Evolutionary conservation across 2,797 vertebrate genomes (phyloP).

Genomic region (Capromys pilorides): DNA sequence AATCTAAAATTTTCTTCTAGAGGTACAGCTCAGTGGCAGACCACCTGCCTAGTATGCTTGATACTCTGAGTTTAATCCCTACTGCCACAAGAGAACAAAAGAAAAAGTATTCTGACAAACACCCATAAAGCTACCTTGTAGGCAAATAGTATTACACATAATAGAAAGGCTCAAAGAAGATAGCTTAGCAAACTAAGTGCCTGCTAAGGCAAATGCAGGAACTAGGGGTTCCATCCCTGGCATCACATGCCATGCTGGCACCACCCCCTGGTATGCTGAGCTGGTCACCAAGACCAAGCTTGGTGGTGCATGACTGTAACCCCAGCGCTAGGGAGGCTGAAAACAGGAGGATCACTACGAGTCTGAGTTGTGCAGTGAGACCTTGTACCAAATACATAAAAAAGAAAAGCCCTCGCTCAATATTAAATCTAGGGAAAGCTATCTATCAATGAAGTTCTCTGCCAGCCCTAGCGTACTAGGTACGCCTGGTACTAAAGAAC

Average conservation of each 20-base stretch:
- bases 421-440: conserved; percentile 2
- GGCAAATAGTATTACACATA: not conserved
- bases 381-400: too few species aligned
- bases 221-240: too few species aligned
- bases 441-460: conserved; percentile 27
- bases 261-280: too few species aligned
- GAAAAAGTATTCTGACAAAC: not conserved
- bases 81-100: not conserved
- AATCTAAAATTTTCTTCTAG: conserved; percentile 10
- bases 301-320: too few species aligned
- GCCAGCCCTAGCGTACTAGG: too few species aligned
- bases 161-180: not conserved
- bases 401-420: not conserved
- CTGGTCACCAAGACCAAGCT: too few species aligned
- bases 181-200: too few species aligned
- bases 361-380: too few species aligned
- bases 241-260: too few species aligned
- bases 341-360: too few species aligned
- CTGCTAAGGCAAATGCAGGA: too few species aligned
- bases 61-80: not conserved
- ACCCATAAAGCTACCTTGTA: not conserved
- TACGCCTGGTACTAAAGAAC: not conserved
- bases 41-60: not conserved
- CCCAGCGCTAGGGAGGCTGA: too few species aligned
- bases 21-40: not conserved